Base-by-base conservation (phyloP, 2,113 vertebrate genomes). In the Seriola dumerili region DNA sequence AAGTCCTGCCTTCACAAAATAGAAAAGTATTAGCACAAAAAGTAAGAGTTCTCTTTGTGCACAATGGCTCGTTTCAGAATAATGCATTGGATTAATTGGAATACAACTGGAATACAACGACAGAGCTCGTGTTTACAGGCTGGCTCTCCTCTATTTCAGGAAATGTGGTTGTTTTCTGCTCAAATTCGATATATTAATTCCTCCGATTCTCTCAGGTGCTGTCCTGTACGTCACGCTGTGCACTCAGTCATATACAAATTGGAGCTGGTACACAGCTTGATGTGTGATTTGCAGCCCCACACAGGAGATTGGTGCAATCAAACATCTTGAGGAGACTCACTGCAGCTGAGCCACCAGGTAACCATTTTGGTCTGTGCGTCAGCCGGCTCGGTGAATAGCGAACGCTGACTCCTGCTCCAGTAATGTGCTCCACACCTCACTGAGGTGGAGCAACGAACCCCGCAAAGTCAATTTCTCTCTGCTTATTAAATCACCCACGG, bases 261-360 rank as follows among this genome's bases (percentile, higher is more conserved):
- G 81, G 50, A 59, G 70, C 63, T 21, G 74, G 79, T 65, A 80
- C 90, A 89, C 91, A 90, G 92, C 88, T 88, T 91, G 91, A 90
- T 81, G 86, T 77, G 88, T 92, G 86, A 94, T 95, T 93, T 89
- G 93, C 78, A 32, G 85, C 87, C 86, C 77, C 77, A 90, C 86
- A 70, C 73, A n/a, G 82, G 88, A 87, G 85, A 94, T 89, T 83
- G 87, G 81, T 23, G 91, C 94, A 94, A 94, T 94, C 94, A 94
- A 90, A 82, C 66, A 86, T 86, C 83, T 89, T 21, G 84, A 87
- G 83, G 76, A 68, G 88, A 66, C 72, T 82, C 54, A 5, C 81
- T 59, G 81, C 86, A 82, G 87, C 83, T 70, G 85, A 88, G 87
- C 76, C 89, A 69, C 84, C 87, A 78, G 91, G 89, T 86, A 82